Conservation (phyloP, 2,888 invertebrate species). For the Dasypogon diadema region DNA sequence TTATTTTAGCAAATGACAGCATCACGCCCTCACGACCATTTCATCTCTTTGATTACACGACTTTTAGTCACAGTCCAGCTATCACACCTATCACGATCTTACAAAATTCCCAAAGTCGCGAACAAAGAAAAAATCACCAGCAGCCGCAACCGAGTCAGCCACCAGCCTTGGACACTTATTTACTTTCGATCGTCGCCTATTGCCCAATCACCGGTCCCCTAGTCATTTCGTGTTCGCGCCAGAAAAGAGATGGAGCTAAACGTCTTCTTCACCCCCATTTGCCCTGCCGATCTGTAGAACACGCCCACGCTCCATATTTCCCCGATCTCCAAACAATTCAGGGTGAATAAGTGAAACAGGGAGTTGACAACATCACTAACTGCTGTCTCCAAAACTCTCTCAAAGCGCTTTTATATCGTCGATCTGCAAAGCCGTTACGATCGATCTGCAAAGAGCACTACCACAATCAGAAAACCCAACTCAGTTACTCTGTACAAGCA, state of each 20-base stretch:
- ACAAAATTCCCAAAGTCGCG: slow-evolving; percentile 1
- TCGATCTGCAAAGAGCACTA: slow-evolving; percentile 27
- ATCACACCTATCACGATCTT: slow-evolving; percentile 36
- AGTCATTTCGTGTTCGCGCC: neutral
- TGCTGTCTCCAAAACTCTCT: slow-evolving; percentile 44
- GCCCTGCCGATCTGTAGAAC: slow-evolving; percentile 1
- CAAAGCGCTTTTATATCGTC: slow-evolving; percentile 2
- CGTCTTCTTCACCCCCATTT: too few relatives aligned
- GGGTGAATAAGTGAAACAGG: neutral
- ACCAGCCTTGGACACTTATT: slow-evolving; percentile 24
- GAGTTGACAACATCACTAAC: neutral
- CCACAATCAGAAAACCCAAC: neutral
- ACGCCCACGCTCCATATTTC: slow-evolving; percentile 37
- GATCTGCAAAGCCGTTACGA: slow-evolving; percentile 51
- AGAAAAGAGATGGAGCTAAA: slow-evolving; percentile 17
- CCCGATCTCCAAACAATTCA: neutral
- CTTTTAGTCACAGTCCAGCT: slow-evolving; percentile 10
- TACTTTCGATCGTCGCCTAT: slow-evolving; percentile 12
- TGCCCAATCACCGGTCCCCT: slow-evolving; percentile 40
- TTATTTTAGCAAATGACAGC: slow-evolving; percentile 42
- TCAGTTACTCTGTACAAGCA: neutral
- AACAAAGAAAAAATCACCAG: neutral
- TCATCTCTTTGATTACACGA: neutral
- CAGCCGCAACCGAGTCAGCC: neutral
- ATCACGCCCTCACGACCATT: slow-evolving; percentile 27